Base-by-base conservation (phyloP, 2,797 vertebrate genomes). In the Sciurus vulgaris region DNA sequence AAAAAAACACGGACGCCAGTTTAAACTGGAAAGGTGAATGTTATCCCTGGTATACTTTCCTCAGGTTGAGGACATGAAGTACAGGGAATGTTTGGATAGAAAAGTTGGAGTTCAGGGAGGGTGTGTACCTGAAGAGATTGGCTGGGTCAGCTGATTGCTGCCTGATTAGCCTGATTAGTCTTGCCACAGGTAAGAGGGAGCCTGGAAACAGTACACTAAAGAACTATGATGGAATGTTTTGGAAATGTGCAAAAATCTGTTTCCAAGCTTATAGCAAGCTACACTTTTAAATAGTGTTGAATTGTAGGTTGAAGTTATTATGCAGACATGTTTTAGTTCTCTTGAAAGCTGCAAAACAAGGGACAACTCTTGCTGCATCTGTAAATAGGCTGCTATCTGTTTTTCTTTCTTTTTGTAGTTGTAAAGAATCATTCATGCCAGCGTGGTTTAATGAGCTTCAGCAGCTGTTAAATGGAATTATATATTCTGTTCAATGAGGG, bases 401-500 rank as follows among this genome's bases (percentile, higher is more conserved):
- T 97, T 97, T 79, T 95, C 94, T 95, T 63, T 92, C 85, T 97
- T 61, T 81, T 94, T 97, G 86, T 97, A 26, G 79, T 95, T 93
- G 72, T 95, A 88, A 97, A 96, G 79, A 97, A 49, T 97, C 96
- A 97, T 97, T 97, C 67, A 83, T 98, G 95, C 86, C 87, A 83
- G 61, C 38, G 33, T 83, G 86, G 97, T 95, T 59, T 97, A 95
- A 96, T 97, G 96, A 98, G 96, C 96, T 97, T 96, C 90, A 83
- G 76, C 96, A 98, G 94, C 94, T 98, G 95, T 65, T 97, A 95
- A 94, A 95, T 93, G 93, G 93, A 97, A 97, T 59, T 61, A 49
- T 81, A 86, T 88, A 96, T 84, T 98, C 98, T 95, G 90, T 92
- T 96, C 96, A 92, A 67, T 17, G 20, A 94, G 87, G 54, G 77